Base-by-base conservation (phyloP, 2,113 vertebrate species). In the Spea multiplicata region DNA sequence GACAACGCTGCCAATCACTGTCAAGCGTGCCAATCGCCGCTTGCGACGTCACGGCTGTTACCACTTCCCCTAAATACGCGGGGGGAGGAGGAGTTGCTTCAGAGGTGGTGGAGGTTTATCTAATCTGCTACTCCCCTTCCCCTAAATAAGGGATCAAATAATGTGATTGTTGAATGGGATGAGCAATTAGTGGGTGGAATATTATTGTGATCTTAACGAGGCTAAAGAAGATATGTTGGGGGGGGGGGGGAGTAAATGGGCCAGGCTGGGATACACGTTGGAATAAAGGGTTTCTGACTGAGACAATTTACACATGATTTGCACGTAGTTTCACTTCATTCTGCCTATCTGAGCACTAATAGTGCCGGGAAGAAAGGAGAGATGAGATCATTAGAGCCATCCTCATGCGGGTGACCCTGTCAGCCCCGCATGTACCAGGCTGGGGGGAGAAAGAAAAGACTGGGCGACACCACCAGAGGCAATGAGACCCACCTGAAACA, bases 1-100 rank as follows among this genome's bases (percentile, higher is more conserved):
- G 94, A 96, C 94, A 96, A 92, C 96, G 85, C 96, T 98, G 97
- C 96, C 97, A 97, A 99, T 98, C 97, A 98, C 97, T 98, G 97
- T 98, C 97, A 98, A 95, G 91, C 91, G 95, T 99, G 96, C 97
- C 97, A 98, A 99, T 98, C 97, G 97, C 96, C 92, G 95, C 91
- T 91, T 94, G 95, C 95, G 94, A 99, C 97, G 97, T 98, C 96
- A 89, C 92, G 94, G 95, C 93, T 96, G 94, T 96, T 95, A 96
- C 95, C 95, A 95, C 95, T 95, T 92, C 89, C 93, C 94, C 91
- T 86, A 91, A 90, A 84, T 72, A 86, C 91, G 84, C 82, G 84
- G 70, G 88, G 91, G 80, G 84, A 82, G 88, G 71, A 86, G 90
- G 92, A 88, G 91, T 59, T 8, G 50, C 6, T 10, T 53, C 6